Percentiles rank a stretch among this genome's conserved stretches.
phyloP scores from a whole-genome alignment of 2,113 vertebrate genomes.

The Burhinus bistriatus region DNA sequence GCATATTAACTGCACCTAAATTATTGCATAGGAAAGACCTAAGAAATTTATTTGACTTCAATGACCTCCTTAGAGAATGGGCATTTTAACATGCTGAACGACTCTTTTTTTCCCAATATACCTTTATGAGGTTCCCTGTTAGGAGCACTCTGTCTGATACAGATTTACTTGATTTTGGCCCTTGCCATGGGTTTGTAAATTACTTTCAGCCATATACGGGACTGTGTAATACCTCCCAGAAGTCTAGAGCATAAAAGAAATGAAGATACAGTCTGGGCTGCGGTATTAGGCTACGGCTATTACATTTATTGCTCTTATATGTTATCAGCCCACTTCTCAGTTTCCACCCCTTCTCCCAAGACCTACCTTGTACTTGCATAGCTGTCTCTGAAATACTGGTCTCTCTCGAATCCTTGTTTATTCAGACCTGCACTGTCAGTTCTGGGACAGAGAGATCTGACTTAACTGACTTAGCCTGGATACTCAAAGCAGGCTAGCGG shows the following conservation, averaged over 20 bases:
- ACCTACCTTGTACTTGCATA: background rate
- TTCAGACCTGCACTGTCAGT: accelerated
- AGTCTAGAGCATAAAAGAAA: constrained; percentile 18
- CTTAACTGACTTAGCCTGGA: too few relatives aligned
- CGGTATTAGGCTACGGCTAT: background rate
- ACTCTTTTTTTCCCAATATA: background rate
- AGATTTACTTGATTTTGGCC: constrained; percentile 55
- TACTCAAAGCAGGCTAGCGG: background rate
- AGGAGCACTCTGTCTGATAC: constrained; percentile 27
- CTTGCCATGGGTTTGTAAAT: constrained; percentile 37
- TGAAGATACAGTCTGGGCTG: constrained; percentile 1
- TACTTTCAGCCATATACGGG: background rate
- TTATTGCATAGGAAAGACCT: constrained; percentile 63
- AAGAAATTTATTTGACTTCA: constrained; percentile 67
- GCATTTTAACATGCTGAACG: constrained; percentile 21
- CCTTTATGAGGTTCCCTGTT: constrained; percentile 59
- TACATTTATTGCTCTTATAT: background rate
- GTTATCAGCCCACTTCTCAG: background rate
- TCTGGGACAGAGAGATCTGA: background rate
- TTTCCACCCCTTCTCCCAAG: background rate
- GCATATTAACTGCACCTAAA: constrained; percentile 63
- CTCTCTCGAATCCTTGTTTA: background rate
- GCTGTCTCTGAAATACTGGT: background rate
- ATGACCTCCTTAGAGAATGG: constrained; percentile 50
- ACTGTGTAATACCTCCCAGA: constrained; percentile 60